Evolutionary conservation across 2,113 vertebrate species (phyloP), one percentile per base, ranked within the genome.

Genomic region (Ardeotis arabs): DNA sequence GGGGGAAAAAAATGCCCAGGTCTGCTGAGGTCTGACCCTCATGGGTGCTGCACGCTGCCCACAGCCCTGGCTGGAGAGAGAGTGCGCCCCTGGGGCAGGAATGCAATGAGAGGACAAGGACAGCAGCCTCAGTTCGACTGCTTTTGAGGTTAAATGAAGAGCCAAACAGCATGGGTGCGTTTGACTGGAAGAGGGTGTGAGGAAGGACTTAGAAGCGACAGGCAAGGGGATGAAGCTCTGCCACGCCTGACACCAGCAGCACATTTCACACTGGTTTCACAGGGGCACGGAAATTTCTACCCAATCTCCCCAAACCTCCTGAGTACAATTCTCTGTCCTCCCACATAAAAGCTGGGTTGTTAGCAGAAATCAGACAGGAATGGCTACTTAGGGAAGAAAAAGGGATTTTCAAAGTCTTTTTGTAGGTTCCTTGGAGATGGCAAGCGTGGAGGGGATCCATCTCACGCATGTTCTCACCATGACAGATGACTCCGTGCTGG

Each of bases 81-180:
- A 14, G 6, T n/a, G 55, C 9, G 1, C 12, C 37, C 59, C 22
- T 45, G 27, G 27, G 24, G 24, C 24, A 29, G 44, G 52, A 44
- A 17, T 3, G 2, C 0, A 1, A 20, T 37, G n/a, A 2, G 0
- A 49, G 16, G 24, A 37, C 12, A 13, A 14, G 22, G 17, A 47
- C 28, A 28, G 31, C 37, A 85, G 41, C 67, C 84, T 27, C 20
- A 12, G n/a, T 27, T 24, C 1, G 0, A 24, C 50, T n/a, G 14
- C 47, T 50, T 81, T 28, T 33, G 68, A 23, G 44, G 0, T 37
- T 53, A 25, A 23, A 21, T 5, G 29, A 68, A 31, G 49, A 53
- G 28, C 52, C 33, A 25, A 79, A 15, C 2, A 3, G 8, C 27
- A 12, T 3, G 45, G 59, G 45, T 31, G 25, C 4, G 1, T 53